Conservation (phyloP, 2,113 vertebrate genomes). For the Percopsis transmontana region DNA sequence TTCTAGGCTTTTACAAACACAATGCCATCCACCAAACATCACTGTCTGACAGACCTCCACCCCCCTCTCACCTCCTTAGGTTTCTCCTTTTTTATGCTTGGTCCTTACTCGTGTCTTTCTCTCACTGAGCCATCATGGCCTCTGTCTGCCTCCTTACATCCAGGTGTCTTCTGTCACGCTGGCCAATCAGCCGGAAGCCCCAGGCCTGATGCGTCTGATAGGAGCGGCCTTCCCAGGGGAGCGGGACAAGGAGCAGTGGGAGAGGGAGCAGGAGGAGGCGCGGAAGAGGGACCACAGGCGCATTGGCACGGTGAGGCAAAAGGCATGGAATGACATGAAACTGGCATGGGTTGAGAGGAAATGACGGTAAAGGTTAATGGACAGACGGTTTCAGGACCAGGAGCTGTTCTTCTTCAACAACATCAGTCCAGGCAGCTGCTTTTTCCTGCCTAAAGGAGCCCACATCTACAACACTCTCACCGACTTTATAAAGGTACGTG, state of each 20-base stretch:
- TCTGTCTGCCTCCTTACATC: background rate
- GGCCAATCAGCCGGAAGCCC: constrained; percentile 54
- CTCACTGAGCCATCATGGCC: background rate
- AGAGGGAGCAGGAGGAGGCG: constrained; percentile 79
- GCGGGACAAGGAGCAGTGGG: constrained; percentile 76
- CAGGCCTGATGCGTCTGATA: constrained; percentile 75
- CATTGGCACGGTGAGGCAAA: constrained; percentile 81
- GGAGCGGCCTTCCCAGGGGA: constrained; percentile 84
- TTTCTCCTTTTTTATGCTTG: constrained; percentile 5
- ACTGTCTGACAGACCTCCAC: constrained; percentile 1
- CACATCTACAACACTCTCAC: constrained; percentile 88
- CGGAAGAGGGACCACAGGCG: constrained; percentile 84
- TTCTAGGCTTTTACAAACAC: constrained; percentile 46
- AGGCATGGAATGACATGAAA: background rate
- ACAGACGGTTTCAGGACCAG: constrained; percentile 68
- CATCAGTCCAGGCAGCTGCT: constrained; percentile 92
- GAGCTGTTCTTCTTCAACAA: constrained; percentile 93
- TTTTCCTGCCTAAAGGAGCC: constrained; percentile 91
- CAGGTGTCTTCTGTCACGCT: constrained; percentile 79
- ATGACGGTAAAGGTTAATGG: background rate
- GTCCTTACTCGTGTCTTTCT: background rate
- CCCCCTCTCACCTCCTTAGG: constrained; percentile 14
- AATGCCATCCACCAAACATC: constrained; percentile 35
- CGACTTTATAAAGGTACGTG: constrained; percentile 87
- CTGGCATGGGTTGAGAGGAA: background rate